Conservation (phyloP, 2,888 invertebrate genomes). For the Hanleya hanleyi region DNA sequence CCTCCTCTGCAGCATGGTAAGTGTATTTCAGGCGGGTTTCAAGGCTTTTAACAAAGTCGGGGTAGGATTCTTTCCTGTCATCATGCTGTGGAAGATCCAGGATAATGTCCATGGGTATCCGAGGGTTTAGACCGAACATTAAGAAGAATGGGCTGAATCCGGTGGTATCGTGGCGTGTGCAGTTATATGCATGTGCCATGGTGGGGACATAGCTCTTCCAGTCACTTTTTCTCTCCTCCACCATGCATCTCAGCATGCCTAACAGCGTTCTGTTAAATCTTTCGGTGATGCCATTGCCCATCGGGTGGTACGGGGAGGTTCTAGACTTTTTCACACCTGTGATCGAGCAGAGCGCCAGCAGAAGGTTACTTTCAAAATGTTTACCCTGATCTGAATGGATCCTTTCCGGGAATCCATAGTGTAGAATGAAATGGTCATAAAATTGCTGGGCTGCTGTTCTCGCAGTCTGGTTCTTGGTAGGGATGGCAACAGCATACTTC, state of each 20-base stretch:
- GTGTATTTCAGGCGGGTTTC: not conserved
- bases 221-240: constrained; percentile 13
- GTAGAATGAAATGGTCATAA: no score
- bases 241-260: constrained; percentile 23
- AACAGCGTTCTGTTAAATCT: constrained; percentile 28
- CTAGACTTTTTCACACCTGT: constrained; percentile 17
- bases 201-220: constrained; percentile 20
- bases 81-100: no score
- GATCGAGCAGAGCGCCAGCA: no score
- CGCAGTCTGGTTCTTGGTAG: not conserved
- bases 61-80: no score
- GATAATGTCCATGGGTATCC: no score
- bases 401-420: no score
- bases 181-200: no score
- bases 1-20: no score
- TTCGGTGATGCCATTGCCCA: constrained; percentile 21
- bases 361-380: no score
- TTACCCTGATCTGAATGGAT: no score
- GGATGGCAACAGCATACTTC: not conserved
- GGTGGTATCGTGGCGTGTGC: constrained; percentile 28
- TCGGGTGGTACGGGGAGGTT: constrained; percentile 28
- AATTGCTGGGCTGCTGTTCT: constrained; percentile 33
- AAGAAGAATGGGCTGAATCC: constrained; percentile 16
- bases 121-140: no score
- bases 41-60: not conserved